These are phyloP conservation scores for Coelinius sp. DNA, from an alignment of 2,888 invertebrate species.

Conservation along the genomic window DNA sequence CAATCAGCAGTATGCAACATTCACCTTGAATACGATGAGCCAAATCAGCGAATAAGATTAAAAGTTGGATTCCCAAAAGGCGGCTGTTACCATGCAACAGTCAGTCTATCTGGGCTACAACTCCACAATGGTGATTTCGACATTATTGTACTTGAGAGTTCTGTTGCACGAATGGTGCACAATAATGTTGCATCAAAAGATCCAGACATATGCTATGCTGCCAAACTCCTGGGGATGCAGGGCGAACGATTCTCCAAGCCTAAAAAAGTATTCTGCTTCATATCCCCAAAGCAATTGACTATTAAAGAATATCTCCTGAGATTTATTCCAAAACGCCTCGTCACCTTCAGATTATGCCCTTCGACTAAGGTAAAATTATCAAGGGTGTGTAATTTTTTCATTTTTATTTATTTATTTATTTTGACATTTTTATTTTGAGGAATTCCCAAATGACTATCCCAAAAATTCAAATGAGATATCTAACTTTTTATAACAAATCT, in stretches of 20 bases:
- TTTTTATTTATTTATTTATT: conserved; percentile 28
- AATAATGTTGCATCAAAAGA: conserved; percentile 89
- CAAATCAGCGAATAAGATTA: conserved; percentile 83
- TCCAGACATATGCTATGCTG: conserved; percentile 90
- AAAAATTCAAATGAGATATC: no score
- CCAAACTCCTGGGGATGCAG: conserved; percentile 77
- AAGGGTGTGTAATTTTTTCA: conserved; percentile 41
- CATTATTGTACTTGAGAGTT: conserved; percentile 91
- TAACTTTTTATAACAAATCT: no score
- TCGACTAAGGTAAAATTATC: conserved; percentile 84
- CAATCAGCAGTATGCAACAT: conserved; percentile 73
- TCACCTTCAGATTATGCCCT: conserved; percentile 92
- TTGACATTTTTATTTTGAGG: background rate
- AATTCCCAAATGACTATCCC: background rate
- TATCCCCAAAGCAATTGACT: conserved; percentile 92
- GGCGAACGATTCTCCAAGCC: conserved; percentile 80
- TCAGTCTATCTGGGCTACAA: conserved; percentile 81
- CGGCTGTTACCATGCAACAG: conserved; percentile 86
- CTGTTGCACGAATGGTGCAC: conserved; percentile 87
- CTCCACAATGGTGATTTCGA: conserved; percentile 93
- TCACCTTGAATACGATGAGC: conserved; percentile 81
- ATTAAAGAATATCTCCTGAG: conserved; percentile 94
- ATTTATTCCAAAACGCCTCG: conserved; percentile 92
- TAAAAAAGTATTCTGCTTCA: conserved; percentile 90
- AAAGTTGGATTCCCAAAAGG: conserved; percentile 84